These are phyloP conservation scores for Drosophila sordidapex DNA, from an alignment of 2,888 invertebrate genomes.

Conservation along the genomic window DNA sequence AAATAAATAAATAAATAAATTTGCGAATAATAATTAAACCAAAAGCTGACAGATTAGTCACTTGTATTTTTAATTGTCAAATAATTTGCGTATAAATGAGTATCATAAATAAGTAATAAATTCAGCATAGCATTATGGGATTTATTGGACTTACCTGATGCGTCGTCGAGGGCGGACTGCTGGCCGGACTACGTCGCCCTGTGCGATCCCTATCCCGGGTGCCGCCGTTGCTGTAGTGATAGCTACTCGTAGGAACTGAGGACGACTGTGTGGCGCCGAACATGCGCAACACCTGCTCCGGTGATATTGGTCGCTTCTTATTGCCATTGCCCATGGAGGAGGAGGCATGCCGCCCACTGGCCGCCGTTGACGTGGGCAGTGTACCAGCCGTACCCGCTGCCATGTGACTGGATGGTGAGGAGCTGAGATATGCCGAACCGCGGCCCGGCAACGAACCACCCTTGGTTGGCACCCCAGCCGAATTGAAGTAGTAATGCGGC, in stretches of 20 bases:
- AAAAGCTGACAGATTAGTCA: not conserved
- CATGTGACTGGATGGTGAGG: conserved; percentile 87
- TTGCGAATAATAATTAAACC: not conserved
- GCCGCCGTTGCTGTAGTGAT: conserved; percentile 85
- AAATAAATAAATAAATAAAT: not conserved
- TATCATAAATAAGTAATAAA: not conserved
- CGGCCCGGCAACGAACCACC: conserved; percentile 85
- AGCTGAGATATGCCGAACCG: conserved; percentile 90
- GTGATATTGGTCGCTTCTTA: conserved; percentile 92
- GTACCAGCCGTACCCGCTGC: conserved; percentile 85
- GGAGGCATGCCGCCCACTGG: conserved; percentile 85
- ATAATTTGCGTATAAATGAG: not conserved
- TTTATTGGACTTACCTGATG: conserved; percentile 87
- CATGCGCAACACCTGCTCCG: conserved; percentile 91
- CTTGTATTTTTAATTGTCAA: not conserved
- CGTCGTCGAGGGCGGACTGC: conserved; percentile 92
- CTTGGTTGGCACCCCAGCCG: conserved; percentile 84
- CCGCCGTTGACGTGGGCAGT: conserved; percentile 83
- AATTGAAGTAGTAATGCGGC: conserved; percentile 87
- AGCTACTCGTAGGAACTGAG: conserved; percentile 85
- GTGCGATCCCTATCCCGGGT: conserved; percentile 82
- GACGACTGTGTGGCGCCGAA: conserved; percentile 87
- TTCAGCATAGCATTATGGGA: not conserved
- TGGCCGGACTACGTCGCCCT: conserved; percentile 88
- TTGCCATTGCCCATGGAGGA: conserved; percentile 72